Base-by-base conservation (phyloP, 2,113 vertebrate species). In the Sinocyclocheilus rhinocerous region DNA sequence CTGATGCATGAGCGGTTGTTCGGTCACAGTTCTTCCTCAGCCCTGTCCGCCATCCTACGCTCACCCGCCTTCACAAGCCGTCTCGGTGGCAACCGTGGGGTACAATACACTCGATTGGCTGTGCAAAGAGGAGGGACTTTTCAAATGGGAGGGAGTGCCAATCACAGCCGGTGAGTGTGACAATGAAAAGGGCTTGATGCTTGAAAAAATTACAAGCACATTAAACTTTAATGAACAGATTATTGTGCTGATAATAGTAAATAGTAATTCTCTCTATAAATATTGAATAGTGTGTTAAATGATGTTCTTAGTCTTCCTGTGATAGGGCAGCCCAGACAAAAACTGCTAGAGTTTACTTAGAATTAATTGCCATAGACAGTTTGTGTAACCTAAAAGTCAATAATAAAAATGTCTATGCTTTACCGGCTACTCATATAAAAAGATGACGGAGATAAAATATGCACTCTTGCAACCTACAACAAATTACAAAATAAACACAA, bases 1-100 rank as follows among this genome's bases (percentile, higher is more conserved):
- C 94, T 98, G 61, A 98, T 98, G 97, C 97, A 98, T 0, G 97
- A 98, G 89, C 93, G 97, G 20, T 93, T 98, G 50, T 98, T 98
- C 84, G 96, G 97, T n/a, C 97, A 98, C 83, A 98, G 97, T 85
- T 97, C 96, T 4, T 97, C 97, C 48, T 98, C 97, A 0, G 97
- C 97, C 0, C 96, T 98, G 4, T 98, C 97, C 3, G 97, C 97
- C 87, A 98, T 98, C 87, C 92, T 98, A 65, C 96, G 97, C 86
- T 97, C 97, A 33, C 97, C 97, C 1, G 97, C 97, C 63, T 97
- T 98, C 87, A 98, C 97, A 65, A 97, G 97, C 88, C 96, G 97
- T 2, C 90, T 98, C 57, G 97, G 97, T 42, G 97, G 97, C 84
- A 98, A 97, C 93, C 95, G 97, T 29, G 97, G 97, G 0, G 97